Evolutionary conservation across 2,113 vertebrate genomes (phyloP).

Genomic region (Lates calcarifer): DNA sequence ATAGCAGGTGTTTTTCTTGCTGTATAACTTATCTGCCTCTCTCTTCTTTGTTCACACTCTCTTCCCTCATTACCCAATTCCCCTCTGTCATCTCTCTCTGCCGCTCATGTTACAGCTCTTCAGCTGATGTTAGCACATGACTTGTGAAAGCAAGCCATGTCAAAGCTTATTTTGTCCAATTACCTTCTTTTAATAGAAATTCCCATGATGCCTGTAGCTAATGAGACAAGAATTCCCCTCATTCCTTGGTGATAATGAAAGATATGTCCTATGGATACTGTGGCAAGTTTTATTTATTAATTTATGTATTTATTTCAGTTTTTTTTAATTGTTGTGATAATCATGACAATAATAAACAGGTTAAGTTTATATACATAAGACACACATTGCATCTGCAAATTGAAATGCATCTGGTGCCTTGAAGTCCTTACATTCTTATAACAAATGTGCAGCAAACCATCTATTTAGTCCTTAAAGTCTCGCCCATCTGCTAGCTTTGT

Average conservation of each 20-base stretch:
- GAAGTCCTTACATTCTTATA: neutral
- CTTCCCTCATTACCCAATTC: constrained; percentile 10
- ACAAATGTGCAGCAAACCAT: neutral
- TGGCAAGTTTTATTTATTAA: neutral
- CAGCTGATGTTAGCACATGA: constrained; percentile 21
- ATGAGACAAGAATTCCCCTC: constrained; percentile 1
- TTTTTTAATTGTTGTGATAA: neutral
- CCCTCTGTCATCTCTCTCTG: constrained; percentile 4
- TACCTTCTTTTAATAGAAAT: constrained; percentile 35
- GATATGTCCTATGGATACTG: neutral
- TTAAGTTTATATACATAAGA: neutral
- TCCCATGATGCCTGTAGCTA: constrained; percentile 14
- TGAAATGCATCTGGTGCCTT: neutral
- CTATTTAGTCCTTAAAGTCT: neutral
- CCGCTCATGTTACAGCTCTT: constrained; percentile 34
- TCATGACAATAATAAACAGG: no score
- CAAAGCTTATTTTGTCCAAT: constrained; percentile 40
- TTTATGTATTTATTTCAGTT: neutral
- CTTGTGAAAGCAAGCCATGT: constrained; percentile 29
- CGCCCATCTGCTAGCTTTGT: neutral
- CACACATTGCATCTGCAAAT: neutral
- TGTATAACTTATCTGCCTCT: constrained; percentile 4
- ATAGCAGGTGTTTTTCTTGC: constrained; percentile 45
- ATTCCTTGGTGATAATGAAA: neutral
- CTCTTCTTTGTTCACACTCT: constrained; percentile 27